These are phyloP conservation scores for Meriones unguiculatus DNA, from an alignment of 2,113 vertebrate species.

Conservation along the genomic window DNA sequence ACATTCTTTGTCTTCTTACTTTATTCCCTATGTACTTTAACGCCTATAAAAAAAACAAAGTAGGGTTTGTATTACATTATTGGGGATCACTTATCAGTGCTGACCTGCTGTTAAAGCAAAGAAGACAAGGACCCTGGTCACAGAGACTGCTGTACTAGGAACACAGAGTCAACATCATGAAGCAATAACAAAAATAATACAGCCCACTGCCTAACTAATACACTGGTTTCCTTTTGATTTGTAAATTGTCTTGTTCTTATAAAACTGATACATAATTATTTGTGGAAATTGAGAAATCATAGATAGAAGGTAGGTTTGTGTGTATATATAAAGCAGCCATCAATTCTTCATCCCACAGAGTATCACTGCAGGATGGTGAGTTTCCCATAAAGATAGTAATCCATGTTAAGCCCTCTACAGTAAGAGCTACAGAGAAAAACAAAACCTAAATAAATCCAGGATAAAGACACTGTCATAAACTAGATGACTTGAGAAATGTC, in stretches of 20 bases:
- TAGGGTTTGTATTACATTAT: constrained; percentile 26
- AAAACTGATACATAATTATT: constrained; percentile 31
- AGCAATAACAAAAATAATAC: neutral
- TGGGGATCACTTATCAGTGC: neutral
- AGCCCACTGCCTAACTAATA: neutral
- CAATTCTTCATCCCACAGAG: neutral
- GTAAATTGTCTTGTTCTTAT: constrained; percentile 9
- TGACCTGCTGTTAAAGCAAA: neutral
- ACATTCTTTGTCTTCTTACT: constrained; percentile 97
- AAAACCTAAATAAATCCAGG: constrained; percentile 18
- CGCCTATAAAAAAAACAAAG: constrained; percentile 87
- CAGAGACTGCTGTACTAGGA: neutral
- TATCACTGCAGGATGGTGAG: neutral
- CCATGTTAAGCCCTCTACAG: neutral
- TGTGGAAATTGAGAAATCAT: constrained; percentile 2
- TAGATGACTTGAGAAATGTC: neutral
- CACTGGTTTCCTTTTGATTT: neutral
- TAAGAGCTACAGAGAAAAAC: constrained; percentile 17
- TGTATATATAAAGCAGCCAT: neutral
- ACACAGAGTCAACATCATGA: neutral
- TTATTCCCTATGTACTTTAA: constrained; percentile 98
- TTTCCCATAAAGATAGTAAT: neutral
- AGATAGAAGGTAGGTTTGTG: neutral
- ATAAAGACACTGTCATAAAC: neutral
- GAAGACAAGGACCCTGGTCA: neutral